phyloP scores from a whole-genome alignment of 2,113 vertebrate genomes.

The Solenodon paradoxus region DNA sequence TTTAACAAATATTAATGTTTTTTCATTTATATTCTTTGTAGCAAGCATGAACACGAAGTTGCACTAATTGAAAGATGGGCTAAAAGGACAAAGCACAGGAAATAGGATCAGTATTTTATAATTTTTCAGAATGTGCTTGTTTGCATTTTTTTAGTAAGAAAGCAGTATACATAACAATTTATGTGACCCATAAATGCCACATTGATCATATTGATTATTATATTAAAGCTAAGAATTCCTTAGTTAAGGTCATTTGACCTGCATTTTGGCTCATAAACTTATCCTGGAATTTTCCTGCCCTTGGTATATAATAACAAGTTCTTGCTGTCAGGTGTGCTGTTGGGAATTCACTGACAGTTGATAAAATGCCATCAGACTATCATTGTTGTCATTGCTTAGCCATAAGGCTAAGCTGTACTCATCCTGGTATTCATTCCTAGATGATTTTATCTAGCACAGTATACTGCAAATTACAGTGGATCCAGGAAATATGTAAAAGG shows the following conservation, averaged over 20 bases:
- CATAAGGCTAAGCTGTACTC: background rate
- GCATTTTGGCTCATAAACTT: background rate
- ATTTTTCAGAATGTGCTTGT: background rate
- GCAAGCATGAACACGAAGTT: background rate
- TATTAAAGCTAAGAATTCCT: background rate
- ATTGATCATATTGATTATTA: background rate
- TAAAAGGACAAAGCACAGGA: background rate
- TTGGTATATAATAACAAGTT: background rate
- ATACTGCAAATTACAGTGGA: slow-evolving; percentile 1
- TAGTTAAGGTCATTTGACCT: background rate
- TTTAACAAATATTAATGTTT: slow-evolving; percentile 3
- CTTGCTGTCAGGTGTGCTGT: background rate
- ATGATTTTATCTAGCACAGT: background rate
- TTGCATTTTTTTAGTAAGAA: slow-evolving; percentile 19
- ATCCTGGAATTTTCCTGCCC: background rate
- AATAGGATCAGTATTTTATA: slow-evolving; percentile 17
- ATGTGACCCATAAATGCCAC: background rate
- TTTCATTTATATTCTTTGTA: background rate
- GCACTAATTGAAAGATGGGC: slow-evolving; percentile 31
- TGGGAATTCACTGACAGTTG: background rate
- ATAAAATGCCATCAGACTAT: background rate
- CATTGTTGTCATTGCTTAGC: background rate
- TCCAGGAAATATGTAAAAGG: background rate
- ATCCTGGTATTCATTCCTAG: background rate
- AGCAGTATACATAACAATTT: background rate